Percentiles rank a stretch among this genome's conserved stretches.
phyloP scores from a whole-genome alignment of 2,113 vertebrate genomes.

The Macrotis lagotis region DNA sequence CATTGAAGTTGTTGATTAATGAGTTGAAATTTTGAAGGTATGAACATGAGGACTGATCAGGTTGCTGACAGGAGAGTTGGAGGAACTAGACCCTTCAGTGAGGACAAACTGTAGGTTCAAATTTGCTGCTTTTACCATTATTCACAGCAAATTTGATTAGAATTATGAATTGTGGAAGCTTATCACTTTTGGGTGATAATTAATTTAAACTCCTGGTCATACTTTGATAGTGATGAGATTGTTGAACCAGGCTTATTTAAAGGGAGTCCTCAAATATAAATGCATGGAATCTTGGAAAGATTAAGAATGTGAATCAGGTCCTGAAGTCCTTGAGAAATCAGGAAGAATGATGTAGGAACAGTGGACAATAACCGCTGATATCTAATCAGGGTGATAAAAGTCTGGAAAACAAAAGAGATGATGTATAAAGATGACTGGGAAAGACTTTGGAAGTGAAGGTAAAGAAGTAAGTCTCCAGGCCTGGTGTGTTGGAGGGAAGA shows the following conservation, averaged over 20 bases:
- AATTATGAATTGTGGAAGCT: not conserved
- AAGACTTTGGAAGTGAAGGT: not conserved
- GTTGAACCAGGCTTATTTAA: not conserved
- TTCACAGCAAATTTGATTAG: no score
- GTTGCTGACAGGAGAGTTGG: not conserved
- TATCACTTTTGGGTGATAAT: not conserved
- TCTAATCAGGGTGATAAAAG: not conserved
- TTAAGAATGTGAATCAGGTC: not conserved
- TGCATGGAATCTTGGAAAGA: not conserved
- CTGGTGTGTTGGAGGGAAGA: not conserved
- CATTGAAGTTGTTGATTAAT: not conserved
- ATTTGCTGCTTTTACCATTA: no score
- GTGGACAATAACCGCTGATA: not conserved
- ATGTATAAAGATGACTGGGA: not conserved
- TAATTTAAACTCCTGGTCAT: not conserved
- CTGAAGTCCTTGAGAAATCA: not conserved
- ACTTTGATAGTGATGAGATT: not conserved
- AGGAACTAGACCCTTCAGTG: not conserved
- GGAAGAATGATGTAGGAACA: not conserved
- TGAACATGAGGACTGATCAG: not conserved
- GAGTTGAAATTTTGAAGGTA: not conserved
- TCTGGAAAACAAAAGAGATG: not conserved
- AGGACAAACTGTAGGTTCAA: not conserved
- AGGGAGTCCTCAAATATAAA: not conserved
- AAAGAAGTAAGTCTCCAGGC: not conserved